Percentiles rank a stretch among this genome's conserved stretches.
phyloP scores from a whole-genome alignment of 2,797 vertebrate genomes.

The Coregonus sp. region DNA sequence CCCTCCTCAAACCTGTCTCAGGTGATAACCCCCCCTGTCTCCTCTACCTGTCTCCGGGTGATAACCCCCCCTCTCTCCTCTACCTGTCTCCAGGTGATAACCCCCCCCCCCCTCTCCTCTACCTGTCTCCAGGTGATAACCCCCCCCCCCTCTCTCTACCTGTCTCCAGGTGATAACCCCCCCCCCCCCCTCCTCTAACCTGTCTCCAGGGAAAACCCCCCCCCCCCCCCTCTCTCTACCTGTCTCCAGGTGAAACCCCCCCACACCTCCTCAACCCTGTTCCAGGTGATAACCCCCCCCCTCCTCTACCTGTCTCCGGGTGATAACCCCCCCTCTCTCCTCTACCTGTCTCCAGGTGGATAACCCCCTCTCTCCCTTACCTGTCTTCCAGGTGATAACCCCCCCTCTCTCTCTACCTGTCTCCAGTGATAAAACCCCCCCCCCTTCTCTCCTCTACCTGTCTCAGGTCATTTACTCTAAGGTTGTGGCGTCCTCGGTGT shows the following conservation, averaged over 20 bases:
- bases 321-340: background rate
- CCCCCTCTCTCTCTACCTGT: background rate
- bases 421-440: background rate
- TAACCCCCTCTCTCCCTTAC: background rate
- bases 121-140: slow-evolving; percentile 79
- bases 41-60: background rate
- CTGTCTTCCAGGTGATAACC: background rate
- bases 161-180: background rate
- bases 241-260: slow-evolving; percentile 76
- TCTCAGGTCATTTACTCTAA: slow-evolving; percentile 89
- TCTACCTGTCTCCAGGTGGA: slow-evolving; percentile 76
- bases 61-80: background rate
- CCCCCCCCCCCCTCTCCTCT: background rate
- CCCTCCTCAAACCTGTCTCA: slow-evolving; percentile 45
- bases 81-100: background rate
- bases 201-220: background rate
- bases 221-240: slow-evolving; percentile 1
- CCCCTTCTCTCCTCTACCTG: slow-evolving; percentile 1
- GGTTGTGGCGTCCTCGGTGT: slow-evolving; percentile 92
- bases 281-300: background rate
- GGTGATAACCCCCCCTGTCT: slow-evolving; percentile 76
- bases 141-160: background rate
- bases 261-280: slow-evolving; percentile 65
- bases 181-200: no score
- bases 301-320: background rate